Conservation (phyloP, 2,797 vertebrate species). For the Sebastolobus altivelis region DNA sequence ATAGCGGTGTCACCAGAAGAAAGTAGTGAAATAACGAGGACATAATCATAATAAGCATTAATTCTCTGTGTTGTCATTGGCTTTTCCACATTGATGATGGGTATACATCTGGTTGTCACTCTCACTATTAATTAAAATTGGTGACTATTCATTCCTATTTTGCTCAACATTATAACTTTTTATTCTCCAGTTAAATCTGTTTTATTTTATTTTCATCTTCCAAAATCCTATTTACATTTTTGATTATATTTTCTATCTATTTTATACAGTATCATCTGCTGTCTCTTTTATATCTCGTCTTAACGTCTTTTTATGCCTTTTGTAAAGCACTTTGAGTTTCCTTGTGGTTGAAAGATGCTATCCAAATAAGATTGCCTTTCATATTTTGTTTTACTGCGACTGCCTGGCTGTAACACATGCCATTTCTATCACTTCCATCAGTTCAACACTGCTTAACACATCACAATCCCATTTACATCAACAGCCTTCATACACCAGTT, state of each 20-base stretch:
- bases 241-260: no score
- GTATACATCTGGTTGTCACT: no score
- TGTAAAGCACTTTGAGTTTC: background rate
- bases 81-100: background rate
- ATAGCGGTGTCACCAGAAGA: background rate
- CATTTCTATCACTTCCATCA: background rate
- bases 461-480: conserved; percentile 12
- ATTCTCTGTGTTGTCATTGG: background rate
- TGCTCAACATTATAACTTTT: background rate
- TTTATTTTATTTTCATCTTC: background rate
- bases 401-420: background rate
- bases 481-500: conserved; percentile 4
- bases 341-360: background rate
- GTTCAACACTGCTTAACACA: conserved; percentile 3
- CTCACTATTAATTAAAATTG: no score
- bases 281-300: background rate
- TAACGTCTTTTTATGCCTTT: background rate
- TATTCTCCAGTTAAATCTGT: background rate
- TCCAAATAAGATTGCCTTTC: background rate
- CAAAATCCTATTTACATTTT: background rate
- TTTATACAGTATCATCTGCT: background rate
- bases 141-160: no score
- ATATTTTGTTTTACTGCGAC: background rate
- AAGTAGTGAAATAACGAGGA: background rate
- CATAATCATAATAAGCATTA: background rate